Base-by-base conservation (phyloP, 1,140 invertebrate species). In the Archivesica marissinica region DNA sequence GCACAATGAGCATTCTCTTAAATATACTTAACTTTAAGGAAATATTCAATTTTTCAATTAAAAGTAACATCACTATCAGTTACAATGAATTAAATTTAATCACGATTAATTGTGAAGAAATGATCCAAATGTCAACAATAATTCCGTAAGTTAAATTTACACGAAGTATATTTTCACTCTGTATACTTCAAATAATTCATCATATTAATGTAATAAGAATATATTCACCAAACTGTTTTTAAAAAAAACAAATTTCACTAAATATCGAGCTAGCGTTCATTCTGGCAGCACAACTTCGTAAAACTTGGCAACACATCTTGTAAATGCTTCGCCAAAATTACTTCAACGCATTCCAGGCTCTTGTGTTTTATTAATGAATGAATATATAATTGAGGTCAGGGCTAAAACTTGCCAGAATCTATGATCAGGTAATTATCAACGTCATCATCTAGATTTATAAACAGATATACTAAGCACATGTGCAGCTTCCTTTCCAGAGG, bases 351-450 rank as follows among this genome's bases (percentile, higher is more conserved):
- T 64, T 64, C 59, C 59, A 35, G 59, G 59, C 59, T 47, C 41
- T 72, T 47, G 68, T 47, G 68, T 72, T 72, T 50, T 72, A 72
- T 72, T 72, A 72, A 72, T 72, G 68, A 72, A 72, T 72, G 68
- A 72, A 72, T 64, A 44, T 50, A 47, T 47, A 28, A 47, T 72
- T 44, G 41, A 72, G 68, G 68, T 72, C 68, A 72, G 68, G 68
- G 39, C 68, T 72, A 72, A 72, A 72, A 72, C 68, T 47, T 50
- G 68, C 28, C 68, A 72, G 68, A 72, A 72, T 72, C 68, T 44
- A 72, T 72, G 50, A 72, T 50, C 68, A 72, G 41, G 41, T 50
- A 72, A 72, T 72, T 72, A 72, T 72, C 68, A 72, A 47, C 68
- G 35, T 44, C 68, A 72, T 72, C 68, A 30, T 72, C 41, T 72